These are phyloP conservation scores for Ginglymostoma cirratum DNA, from an alignment of 2,113 vertebrate genomes.

Conservation along the genomic window DNA sequence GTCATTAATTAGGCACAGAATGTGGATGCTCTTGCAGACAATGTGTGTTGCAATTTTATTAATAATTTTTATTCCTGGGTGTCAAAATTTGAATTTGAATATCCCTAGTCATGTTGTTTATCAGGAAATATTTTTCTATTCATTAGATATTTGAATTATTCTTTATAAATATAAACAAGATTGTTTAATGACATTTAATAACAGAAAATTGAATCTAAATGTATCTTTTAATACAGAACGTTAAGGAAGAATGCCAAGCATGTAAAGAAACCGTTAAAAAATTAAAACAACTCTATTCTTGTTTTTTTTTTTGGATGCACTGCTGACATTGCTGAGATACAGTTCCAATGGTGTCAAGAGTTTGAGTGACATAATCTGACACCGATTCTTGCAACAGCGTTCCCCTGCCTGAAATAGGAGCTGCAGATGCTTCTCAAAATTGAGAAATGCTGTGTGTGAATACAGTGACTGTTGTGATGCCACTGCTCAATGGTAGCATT, in stretches of 20 bases:
- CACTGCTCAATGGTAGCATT: background rate
- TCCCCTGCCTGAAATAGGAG: background rate
- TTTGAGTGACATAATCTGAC: background rate
- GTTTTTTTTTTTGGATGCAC: background rate
- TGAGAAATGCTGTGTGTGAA: background rate
- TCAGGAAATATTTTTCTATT: background rate
- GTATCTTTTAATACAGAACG: background rate
- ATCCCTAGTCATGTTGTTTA: background rate
- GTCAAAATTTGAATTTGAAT: background rate
- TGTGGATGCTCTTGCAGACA: background rate
- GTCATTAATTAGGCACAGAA: background rate
- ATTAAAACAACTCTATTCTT: background rate
- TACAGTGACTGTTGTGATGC: background rate
- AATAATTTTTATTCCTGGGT: background rate
- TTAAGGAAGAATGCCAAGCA: background rate
- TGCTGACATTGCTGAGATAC: background rate
- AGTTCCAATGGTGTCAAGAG: background rate
- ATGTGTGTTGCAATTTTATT: background rate
- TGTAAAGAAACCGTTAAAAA: background rate
- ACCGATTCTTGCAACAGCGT: background rate
- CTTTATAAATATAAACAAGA: background rate
- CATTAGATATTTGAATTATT: background rate
- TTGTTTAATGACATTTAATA: background rate
- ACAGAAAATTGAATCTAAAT: background rate
- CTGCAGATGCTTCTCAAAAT: background rate